Conservation (phyloP, 1,140 invertebrate genomes). For the Drosophila tsacasi region DNA sequence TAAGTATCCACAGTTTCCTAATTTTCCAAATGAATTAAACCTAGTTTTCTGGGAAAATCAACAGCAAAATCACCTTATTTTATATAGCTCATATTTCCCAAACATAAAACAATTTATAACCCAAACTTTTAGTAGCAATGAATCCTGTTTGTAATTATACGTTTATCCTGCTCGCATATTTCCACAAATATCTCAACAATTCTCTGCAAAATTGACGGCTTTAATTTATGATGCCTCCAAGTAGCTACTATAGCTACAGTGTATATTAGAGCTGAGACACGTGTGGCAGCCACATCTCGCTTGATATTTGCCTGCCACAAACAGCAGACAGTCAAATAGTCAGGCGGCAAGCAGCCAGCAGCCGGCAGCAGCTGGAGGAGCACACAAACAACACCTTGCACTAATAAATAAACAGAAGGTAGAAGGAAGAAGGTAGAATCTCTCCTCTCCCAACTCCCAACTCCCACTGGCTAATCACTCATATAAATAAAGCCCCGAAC, state of each 20-base stretch:
- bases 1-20: neutral
- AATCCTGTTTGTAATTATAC: neutral
- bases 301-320: conserved; percentile 73
- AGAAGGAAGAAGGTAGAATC: too few species aligned
- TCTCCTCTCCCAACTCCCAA: neutral
- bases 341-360: conserved; percentile 8
- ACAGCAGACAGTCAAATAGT: conserved; percentile 46
- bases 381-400: conserved; percentile 60
- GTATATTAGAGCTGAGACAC: conserved; percentile 30
- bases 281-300: conserved; percentile 34
- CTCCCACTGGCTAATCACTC: conserved; percentile 75
- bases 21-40: neutral
- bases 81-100: neutral
- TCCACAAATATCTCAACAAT: conserved; percentile 1
- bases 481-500: conserved; percentile 73
- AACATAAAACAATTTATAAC: neutral
- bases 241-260: neutral
- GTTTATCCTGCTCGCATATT: neutral
- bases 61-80: neutral
- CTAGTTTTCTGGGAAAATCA: neutral
- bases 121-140: neutral
- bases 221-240: neutral
- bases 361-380: neutral
- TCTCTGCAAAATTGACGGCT: neutral
- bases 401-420: conserved; percentile 76